phyloP scores from a whole-genome alignment of 2,797 vertebrate genomes.

The Agapornis canus region DNA sequence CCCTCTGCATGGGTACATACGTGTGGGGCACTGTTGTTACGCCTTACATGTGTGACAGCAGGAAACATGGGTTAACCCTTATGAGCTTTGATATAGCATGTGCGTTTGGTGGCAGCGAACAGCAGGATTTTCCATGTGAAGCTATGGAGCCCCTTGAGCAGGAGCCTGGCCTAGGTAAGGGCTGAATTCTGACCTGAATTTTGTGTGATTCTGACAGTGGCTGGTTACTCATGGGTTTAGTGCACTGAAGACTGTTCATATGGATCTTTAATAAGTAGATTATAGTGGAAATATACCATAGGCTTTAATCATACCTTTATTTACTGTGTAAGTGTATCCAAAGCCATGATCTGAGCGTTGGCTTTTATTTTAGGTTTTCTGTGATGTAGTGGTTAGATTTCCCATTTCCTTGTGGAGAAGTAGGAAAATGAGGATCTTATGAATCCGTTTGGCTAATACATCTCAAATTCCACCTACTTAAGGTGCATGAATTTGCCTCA shows the following conservation, averaged over 20 bases:
- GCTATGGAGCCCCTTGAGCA: neutral
- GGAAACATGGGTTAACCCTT: neutral
- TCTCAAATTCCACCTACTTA: neutral
- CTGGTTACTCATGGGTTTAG: neutral
- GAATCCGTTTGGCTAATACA: neutral
- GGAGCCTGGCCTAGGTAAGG: neutral
- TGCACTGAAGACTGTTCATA: neutral
- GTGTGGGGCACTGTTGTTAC: neutral
- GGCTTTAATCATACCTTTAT: neutral
- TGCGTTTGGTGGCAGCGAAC: fast-evolving
- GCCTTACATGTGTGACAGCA: neutral
- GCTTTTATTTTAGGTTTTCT: neutral
- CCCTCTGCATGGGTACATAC: fast-evolving
- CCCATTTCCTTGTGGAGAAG: neutral
- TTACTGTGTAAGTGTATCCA: neutral
- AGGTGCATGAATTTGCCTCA: neutral
- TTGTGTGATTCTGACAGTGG: neutral
- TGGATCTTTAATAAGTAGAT: neutral
- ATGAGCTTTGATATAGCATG: neutral
- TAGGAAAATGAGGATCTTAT: neutral
- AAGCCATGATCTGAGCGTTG: neutral
- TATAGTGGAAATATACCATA: neutral
- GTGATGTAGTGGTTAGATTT: neutral
- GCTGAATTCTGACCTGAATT: neutral
- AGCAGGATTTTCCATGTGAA: neutral